Percentiles rank a stretch among this genome's conserved stretches.
Conservation (phyloP, 2,888 invertebrate species). For the Mayetiola destructor region DNA sequence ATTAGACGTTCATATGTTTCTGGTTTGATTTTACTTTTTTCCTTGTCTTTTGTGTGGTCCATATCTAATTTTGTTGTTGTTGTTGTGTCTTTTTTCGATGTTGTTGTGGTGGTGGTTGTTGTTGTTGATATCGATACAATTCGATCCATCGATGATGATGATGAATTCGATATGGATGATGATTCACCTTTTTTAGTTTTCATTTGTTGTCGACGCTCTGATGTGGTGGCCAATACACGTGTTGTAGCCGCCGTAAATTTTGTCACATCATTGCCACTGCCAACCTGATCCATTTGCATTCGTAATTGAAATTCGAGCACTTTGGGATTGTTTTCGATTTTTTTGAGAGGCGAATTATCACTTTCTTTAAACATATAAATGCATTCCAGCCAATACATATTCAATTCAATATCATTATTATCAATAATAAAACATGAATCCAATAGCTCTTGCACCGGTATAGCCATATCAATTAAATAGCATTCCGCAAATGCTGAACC, state of each 20-base stretch:
- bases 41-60: no score
- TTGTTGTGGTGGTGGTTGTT: not conserved
- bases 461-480: conserved; percentile 17
- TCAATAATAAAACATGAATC: conserved; percentile 20
- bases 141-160: not conserved
- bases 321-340: conserved; percentile 13
- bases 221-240: not conserved
- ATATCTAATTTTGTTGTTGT: no score
- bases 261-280: not conserved
- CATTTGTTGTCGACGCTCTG: not conserved
- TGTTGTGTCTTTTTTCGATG: not conserved
- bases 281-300: conserved; percentile 12
- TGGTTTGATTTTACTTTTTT: not conserved
- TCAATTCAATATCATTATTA: conserved; percentile 28
- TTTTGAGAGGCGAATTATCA: conserved; percentile 7
- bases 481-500: conserved; percentile 19
- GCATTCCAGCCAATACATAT: conserved; percentile 15
- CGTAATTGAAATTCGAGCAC: conserved; percentile 12
- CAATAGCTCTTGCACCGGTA: conserved; percentile 15
- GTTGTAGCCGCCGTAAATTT: not conserved
- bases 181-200: not conserved
- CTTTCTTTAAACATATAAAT: conserved; percentile 15
- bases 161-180: not conserved
- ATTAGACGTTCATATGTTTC: not conserved
- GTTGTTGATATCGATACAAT: not conserved